Conservation (phyloP, 1,140 invertebrate genomes). For the Notospermus geniculatus region DNA sequence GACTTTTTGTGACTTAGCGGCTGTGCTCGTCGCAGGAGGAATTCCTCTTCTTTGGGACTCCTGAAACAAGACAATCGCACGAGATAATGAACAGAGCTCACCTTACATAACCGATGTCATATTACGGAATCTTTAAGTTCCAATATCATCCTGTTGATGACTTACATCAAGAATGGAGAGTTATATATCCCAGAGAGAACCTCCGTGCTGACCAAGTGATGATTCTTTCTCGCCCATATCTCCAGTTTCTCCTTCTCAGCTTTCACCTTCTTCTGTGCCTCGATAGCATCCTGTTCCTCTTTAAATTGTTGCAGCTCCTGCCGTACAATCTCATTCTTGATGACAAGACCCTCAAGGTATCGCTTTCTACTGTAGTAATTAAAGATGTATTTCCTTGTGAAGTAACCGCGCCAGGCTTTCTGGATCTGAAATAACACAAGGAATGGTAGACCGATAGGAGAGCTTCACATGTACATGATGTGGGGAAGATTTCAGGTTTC, state of each 20-base stretch:
- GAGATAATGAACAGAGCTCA: not conserved
- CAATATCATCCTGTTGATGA: no score
- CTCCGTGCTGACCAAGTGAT: constrained; percentile 53
- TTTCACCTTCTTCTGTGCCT: constrained; percentile 32
- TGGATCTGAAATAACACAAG: constrained; percentile 40
- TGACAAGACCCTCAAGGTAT: constrained; percentile 50
- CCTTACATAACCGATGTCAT: not conserved
- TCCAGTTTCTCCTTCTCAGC: constrained; percentile 34
- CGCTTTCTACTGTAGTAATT: constrained; percentile 53
- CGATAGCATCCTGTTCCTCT: constrained; percentile 44
- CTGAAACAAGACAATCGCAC: constrained; percentile 24
- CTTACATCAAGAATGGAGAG: constrained; percentile 52
- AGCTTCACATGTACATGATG: not conserved
- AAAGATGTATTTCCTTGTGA: constrained; percentile 54
- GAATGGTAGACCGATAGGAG: constrained; percentile 11
- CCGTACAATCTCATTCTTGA: constrained; percentile 55
- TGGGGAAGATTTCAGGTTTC: not conserved
- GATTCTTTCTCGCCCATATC: constrained; percentile 45
- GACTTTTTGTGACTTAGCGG: constrained; percentile 39
- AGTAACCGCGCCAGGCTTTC: constrained; percentile 55
- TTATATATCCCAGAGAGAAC: constrained; percentile 55
- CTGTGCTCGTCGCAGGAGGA: constrained; percentile 39
- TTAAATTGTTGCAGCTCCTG: constrained; percentile 50
- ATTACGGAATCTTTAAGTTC: no score
- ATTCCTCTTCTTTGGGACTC: constrained; percentile 46